phyloP scores from a whole-genome alignment of 2,888 invertebrate genomes.

The Hyposoter dolosus region DNA sequence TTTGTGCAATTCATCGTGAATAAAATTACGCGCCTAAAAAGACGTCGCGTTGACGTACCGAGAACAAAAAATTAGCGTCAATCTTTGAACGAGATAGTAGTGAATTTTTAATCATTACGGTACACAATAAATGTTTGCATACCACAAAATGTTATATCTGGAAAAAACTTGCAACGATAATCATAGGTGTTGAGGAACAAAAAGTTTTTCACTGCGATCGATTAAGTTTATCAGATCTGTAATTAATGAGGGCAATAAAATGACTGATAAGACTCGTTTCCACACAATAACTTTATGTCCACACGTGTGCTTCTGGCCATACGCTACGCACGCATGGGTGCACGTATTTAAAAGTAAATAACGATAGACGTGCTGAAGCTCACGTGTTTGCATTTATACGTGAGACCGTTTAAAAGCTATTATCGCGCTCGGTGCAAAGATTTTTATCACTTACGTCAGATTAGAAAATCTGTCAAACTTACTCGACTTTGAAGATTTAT shows the following conservation, averaged over 20 bases:
- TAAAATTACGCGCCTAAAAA: neutral
- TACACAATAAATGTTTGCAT: neutral
- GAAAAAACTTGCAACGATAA: neutral
- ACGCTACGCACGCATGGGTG: neutral
- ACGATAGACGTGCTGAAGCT: neutral
- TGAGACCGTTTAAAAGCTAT: neutral
- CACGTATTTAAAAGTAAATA: neutral
- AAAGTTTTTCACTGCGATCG: neutral
- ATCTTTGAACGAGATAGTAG: neutral
- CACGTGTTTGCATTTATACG: neutral
- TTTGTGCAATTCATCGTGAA: conserved; percentile 25
- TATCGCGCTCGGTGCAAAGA: neutral
- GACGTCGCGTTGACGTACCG: neutral
- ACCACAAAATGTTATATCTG: neutral
- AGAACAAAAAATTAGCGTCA: neutral
- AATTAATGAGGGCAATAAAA: neutral
- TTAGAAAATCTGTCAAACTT: neutral
- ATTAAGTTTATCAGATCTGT: neutral
- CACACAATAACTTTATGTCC: neutral
- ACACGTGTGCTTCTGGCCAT: neutral
- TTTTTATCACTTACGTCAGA: neutral
- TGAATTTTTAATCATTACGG: neutral
- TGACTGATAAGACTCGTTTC: conserved; percentile 5
- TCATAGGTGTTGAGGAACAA: neutral
- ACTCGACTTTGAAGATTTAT: neutral